These are phyloP conservation scores for Semnornis frantzii DNA, from an alignment of 2,113 vertebrate species.

Conservation along the genomic window DNA sequence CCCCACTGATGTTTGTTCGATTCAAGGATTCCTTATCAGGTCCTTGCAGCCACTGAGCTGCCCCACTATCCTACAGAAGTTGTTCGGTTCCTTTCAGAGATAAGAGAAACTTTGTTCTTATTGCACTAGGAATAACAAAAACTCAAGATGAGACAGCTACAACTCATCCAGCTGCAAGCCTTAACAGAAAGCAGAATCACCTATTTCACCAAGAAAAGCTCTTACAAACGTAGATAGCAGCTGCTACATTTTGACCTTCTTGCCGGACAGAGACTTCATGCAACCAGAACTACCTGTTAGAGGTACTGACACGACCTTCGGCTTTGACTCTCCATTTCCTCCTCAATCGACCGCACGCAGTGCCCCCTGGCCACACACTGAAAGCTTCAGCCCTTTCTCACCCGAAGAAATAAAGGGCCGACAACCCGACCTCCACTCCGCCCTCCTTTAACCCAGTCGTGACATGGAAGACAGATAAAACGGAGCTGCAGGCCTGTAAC, in stretches of 20 bases:
- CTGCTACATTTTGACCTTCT: rapidly evolving
- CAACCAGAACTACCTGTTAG: rapidly evolving
- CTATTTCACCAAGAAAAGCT: rapidly evolving
- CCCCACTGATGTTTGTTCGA: background rate
- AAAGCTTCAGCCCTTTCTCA: background rate
- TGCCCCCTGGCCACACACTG: background rate
- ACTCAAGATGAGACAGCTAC: rapidly evolving
- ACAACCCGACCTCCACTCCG: rapidly evolving
- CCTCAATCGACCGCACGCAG: rapidly evolving
- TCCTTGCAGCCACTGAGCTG: background rate
- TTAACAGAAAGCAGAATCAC: background rate
- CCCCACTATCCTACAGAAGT: rapidly evolving
- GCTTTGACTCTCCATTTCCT: background rate
- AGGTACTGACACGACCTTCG: rapidly evolving
- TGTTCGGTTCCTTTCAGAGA: background rate
- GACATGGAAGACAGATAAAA: background rate
- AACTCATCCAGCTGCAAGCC: rapidly evolving
- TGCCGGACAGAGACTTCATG: rapidly evolving
- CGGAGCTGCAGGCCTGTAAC: rapidly evolving
- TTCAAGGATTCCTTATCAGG: background rate
- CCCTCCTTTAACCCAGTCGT: background rate
- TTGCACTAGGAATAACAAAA: rapidly evolving
- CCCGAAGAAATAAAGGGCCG: background rate
- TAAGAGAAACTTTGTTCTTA: background rate
- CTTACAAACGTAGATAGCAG: rapidly evolving